Evolutionary conservation across 2,888 invertebrate species (phyloP).

Genomic region (Drosophila nr. perissopoda): DNA sequence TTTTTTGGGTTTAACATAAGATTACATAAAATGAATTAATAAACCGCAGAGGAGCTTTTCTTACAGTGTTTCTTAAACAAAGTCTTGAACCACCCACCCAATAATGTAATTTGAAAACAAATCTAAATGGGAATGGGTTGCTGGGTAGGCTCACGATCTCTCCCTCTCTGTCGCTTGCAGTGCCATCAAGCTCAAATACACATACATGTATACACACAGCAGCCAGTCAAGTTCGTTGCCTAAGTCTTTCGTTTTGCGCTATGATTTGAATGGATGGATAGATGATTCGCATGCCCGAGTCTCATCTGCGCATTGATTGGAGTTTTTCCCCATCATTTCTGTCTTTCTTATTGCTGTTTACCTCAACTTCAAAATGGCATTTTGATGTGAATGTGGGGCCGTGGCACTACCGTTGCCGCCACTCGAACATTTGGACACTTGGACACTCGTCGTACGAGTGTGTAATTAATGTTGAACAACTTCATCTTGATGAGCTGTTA

Average conservation of each 20-base stretch:
- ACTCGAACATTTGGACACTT: slow-evolving; percentile 13
- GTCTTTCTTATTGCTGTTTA: slow-evolving; percentile 42
- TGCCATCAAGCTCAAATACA: slow-evolving; percentile 3
- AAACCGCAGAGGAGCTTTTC: neutral
- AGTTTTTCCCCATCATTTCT: slow-evolving; percentile 23
- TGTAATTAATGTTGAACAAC: slow-evolving; percentile 77
- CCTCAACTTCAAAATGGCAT: slow-evolving; percentile 58
- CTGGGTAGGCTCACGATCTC: slow-evolving; percentile 3
- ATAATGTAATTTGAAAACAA: slow-evolving; percentile 36
- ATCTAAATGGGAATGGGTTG: slow-evolving; percentile 32
- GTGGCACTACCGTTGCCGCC: slow-evolving; percentile 54
- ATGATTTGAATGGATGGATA: slow-evolving; percentile 59
- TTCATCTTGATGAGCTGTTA: slow-evolving; percentile 78
- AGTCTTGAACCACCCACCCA: slow-evolving; percentile 31
- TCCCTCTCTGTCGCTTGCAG: neutral
- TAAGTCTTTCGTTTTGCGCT: slow-evolving; percentile 69
- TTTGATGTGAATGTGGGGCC: slow-evolving; percentile 59
- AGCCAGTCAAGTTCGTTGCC: slow-evolving; percentile 61
- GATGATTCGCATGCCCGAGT: slow-evolving; percentile 54
- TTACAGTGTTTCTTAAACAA: slow-evolving; percentile 1
- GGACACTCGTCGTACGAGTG: slow-evolving; percentile 50
- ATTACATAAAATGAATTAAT: neutral
- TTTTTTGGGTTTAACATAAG: neutral
- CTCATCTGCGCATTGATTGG: slow-evolving; percentile 60
- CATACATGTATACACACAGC: neutral